phyloP scores from a whole-genome alignment of 2,113 vertebrate genomes.

The Baryphthengus martii region DNA sequence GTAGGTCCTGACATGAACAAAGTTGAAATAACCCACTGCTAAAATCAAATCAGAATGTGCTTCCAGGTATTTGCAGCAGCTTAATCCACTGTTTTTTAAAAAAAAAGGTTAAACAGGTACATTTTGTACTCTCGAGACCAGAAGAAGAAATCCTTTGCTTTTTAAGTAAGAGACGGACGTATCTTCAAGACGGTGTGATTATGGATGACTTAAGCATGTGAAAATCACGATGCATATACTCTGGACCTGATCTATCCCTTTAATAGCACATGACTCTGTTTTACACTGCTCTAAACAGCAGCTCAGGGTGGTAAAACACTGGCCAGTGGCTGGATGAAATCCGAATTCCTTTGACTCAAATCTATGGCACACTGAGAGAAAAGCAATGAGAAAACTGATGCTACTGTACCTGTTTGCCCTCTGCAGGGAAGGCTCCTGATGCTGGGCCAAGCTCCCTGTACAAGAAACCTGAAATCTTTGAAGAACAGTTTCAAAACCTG shows the following conservation, averaged over 20 bases:
- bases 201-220: not conserved
- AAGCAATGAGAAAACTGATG: not conserved
- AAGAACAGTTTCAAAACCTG: slow-evolving; percentile 50
- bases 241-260: not conserved
- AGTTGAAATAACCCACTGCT: not conserved
- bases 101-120: not conserved
- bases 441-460: slow-evolving; percentile 77
- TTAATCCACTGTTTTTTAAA: not conserved
- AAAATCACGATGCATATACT: not conserved
- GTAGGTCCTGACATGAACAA: not conserved
- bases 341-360: not conserved
- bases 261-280: not conserved
- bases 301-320: not conserved
- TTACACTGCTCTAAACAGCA: not conserved
- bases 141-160: not conserved
- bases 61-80: not conserved
- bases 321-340: not conserved
- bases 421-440: slow-evolving; percentile 75
- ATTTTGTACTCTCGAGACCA: not conserved
- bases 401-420: not conserved
- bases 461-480: slow-evolving; percentile 69
- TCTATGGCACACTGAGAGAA: not conserved
- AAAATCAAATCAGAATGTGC: not conserved
- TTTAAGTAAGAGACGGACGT: not conserved
- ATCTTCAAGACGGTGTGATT: not conserved